phyloP scores from a whole-genome alignment of 1,140 invertebrate species.

The Mycetomoellerius zeteki region DNA sequence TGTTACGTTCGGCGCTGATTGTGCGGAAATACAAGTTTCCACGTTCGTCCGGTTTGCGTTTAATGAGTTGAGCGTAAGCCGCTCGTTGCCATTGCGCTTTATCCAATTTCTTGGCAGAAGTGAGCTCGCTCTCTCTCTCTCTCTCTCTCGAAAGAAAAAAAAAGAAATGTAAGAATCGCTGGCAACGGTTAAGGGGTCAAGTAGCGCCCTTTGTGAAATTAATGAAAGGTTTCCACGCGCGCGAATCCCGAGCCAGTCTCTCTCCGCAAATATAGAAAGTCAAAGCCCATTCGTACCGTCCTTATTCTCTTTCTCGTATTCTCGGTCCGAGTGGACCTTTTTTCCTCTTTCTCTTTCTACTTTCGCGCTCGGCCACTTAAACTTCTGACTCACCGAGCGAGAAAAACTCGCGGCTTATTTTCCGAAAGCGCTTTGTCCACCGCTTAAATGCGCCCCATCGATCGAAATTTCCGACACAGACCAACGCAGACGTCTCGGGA shows the following conservation, averaged over 20 bases:
- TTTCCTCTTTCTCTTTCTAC: slow-evolving; percentile 19
- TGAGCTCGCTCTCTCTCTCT: not conserved
- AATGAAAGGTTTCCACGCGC: slow-evolving; percentile 72
- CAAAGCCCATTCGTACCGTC: slow-evolving; percentile 56
- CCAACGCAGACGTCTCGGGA: slow-evolving; percentile 29
- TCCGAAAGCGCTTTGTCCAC: slow-evolving; percentile 57
- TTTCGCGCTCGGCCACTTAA: slow-evolving; percentile 41
- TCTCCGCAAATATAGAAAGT: slow-evolving; percentile 59
- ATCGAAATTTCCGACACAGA: slow-evolving; percentile 52
- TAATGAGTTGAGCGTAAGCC: slow-evolving; percentile 54
- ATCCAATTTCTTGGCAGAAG: slow-evolving; percentile 33
- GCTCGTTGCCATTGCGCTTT: slow-evolving; percentile 52
- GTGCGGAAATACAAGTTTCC: slow-evolving; percentile 24
- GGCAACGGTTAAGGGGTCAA: slow-evolving; percentile 68
- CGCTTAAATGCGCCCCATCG: slow-evolving; percentile 26
- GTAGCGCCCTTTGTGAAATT: slow-evolving; percentile 71
- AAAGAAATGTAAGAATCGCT: slow-evolving; percentile 37
- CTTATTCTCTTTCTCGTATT: slow-evolving; percentile 25
- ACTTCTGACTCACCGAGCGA: slow-evolving; percentile 51
- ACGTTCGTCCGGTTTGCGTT: slow-evolving; percentile 40
- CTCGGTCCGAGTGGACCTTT: not conserved
- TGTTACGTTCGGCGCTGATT: not conserved
- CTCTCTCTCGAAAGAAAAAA: not conserved
- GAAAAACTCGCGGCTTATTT: slow-evolving; percentile 66
- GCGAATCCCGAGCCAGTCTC: slow-evolving; percentile 28